phyloP scores from a whole-genome alignment of 2,113 vertebrate genomes.

The Phyllopteryx taeniolatus region DNA sequence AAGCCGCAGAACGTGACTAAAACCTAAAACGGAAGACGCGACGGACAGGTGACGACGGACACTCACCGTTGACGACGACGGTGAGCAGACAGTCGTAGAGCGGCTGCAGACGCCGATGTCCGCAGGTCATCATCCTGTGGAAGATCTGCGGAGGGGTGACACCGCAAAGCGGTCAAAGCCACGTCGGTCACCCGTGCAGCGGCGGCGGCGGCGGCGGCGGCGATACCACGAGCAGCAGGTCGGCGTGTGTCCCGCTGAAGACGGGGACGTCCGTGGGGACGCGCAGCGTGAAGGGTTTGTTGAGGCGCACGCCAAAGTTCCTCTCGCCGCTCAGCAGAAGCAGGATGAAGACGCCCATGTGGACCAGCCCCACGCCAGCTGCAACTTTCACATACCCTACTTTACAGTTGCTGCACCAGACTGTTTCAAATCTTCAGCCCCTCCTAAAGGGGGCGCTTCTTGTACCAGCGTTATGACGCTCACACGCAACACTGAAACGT shows the following conservation, averaged over 20 bases:
- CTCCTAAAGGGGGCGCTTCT: no score
- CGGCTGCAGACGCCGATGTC: slow-evolving; percentile 92
- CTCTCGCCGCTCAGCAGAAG: slow-evolving; percentile 95
- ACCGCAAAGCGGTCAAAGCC: background rate
- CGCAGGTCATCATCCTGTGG: slow-evolving; percentile 94
- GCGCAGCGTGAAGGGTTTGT: slow-evolving; percentile 89
- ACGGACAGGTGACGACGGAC: background rate
- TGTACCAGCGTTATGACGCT: no score
- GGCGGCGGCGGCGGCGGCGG: background rate
- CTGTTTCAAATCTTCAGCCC: no score
- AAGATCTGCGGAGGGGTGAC: slow-evolving; percentile 78
- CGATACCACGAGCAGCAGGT: slow-evolving; percentile 92
- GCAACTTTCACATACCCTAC: slow-evolving; percentile 1
- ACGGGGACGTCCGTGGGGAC: slow-evolving; percentile 97
- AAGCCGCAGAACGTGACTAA: accelerated
- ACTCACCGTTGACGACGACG: slow-evolving; percentile 90
- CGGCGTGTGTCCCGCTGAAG: slow-evolving; percentile 94
- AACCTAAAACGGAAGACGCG: background rate
- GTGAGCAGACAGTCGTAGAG: slow-evolving; percentile 97
- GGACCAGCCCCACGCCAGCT: slow-evolving; percentile 94
- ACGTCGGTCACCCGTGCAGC: no score
- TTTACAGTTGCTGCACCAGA: background rate
- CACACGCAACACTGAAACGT: no score
- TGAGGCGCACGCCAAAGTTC: slow-evolving; percentile 95
- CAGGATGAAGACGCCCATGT: slow-evolving; percentile 95